These are phyloP conservation scores for Lepidothrix coronata DNA, from an alignment of 2,113 vertebrate genomes.

Conservation along the genomic window DNA sequence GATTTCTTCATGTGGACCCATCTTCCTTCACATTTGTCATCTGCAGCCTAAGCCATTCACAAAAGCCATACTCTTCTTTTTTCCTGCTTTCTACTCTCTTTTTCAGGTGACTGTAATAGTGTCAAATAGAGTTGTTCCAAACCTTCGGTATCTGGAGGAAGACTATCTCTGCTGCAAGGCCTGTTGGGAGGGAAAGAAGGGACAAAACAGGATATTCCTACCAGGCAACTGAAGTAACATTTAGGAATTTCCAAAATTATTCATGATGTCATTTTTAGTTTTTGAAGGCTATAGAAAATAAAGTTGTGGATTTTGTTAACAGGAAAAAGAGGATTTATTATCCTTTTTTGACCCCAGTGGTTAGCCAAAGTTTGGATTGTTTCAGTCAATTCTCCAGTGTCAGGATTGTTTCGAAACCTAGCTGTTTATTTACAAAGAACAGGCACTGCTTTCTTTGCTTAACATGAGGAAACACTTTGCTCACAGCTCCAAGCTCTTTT, in stretches of 20 bases:
- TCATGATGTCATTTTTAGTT: neutral
- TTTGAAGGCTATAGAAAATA: constrained; percentile 22
- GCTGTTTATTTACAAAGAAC: constrained; percentile 2
- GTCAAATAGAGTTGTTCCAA: neutral
- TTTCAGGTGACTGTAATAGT: neutral
- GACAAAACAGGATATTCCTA: neutral
- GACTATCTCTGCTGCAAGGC: neutral
- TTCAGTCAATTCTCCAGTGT: neutral
- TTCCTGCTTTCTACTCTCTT: neutral
- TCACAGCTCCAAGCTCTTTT: neutral
- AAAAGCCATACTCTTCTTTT: neutral
- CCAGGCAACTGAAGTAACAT: neutral
- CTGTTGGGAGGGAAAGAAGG: neutral
- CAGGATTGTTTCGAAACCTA: constrained; percentile 27
- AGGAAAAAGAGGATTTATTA: constrained; percentile 18
- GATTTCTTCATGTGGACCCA: neutral
- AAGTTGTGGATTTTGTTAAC: neutral
- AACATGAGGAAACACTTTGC: constrained; percentile 22
- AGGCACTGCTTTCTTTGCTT: neutral
- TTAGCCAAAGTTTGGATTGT: neutral
- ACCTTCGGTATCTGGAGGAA: neutral
- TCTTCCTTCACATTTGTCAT: neutral
- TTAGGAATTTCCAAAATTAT: neutral
- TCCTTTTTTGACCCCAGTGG: constrained; percentile 6
- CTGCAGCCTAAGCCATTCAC: neutral